phyloP scores from a whole-genome alignment of 2,797 vertebrate species.

The Echiichthys vipera region DNA sequence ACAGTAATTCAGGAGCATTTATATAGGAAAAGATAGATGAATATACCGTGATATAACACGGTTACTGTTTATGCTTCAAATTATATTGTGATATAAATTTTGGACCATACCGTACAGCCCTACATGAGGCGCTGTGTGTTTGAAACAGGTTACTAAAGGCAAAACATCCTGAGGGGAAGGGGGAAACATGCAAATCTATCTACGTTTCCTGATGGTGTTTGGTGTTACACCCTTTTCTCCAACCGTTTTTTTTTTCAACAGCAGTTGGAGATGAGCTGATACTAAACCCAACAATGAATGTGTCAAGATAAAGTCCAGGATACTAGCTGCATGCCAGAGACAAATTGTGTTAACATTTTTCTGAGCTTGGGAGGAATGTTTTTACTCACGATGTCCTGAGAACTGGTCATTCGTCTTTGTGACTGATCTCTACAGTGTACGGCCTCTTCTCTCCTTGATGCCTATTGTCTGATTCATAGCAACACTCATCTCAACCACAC shows the following conservation, averaged over 20 bases:
- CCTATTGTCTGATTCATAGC: conserved; percentile 71
- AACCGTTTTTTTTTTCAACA: not conserved
- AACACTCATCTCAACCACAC: conserved; percentile 62
- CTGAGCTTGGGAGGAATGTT: conserved; percentile 36
- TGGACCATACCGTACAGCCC: no score
- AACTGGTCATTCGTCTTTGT: conserved; percentile 34
- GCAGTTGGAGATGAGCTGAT: conserved; percentile 33
- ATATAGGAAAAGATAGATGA: no score
- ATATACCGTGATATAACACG: no score
- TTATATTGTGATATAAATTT: no score
- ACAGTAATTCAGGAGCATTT: no score
- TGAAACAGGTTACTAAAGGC: conserved; percentile 36
- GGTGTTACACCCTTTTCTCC: conserved; percentile 38
- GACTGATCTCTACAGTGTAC: conserved; percentile 44
- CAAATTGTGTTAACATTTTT: conserved; percentile 31
- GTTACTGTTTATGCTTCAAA: no score
- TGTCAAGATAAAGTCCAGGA: conserved; percentile 19
- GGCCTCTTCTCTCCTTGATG: conserved; percentile 36
- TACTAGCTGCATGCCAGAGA: conserved; percentile 45
- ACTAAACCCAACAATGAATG: conserved; percentile 42
- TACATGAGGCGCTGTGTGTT: no score
- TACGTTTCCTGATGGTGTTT: conserved; percentile 52
- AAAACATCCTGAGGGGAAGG: conserved; percentile 59
- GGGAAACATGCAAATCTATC: conserved; percentile 60
- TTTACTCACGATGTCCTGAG: conserved; percentile 56